Evolutionary conservation across 2,797 vertebrate genomes (phyloP).

Genomic region (Tachyglossus aculeatus): DNA sequence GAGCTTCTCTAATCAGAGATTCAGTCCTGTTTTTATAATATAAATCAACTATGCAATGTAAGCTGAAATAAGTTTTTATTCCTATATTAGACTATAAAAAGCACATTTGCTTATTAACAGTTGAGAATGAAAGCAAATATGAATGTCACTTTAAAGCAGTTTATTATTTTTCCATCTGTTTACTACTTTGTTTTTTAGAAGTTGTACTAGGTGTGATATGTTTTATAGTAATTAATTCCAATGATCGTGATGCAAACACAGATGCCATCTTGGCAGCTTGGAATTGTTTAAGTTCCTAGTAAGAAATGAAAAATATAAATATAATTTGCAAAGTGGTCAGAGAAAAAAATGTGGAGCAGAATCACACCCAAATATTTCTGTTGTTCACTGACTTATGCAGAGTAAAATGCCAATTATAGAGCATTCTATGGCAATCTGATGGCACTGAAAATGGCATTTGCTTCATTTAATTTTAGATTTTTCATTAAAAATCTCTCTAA

Average conservation of each 20-base stretch:
- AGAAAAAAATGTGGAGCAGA: not conserved
- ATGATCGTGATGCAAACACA: conserved; percentile 49
- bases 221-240: conserved; percentile 70
- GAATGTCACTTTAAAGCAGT: conserved; percentile 65
- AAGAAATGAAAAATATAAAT: conserved; percentile 20
- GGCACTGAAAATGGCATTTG: no score
- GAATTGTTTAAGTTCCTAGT: conserved; percentile 54
- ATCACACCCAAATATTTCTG: no score
- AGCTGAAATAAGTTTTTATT: conserved; percentile 40
- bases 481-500: no score
- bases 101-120: conserved; percentile 49
- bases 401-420: no score
- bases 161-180: conserved; percentile 71
- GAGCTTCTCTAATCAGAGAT: conserved; percentile 30
- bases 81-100: conserved; percentile 45
- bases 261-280: conserved; percentile 58
- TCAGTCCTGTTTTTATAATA: conserved; percentile 33
- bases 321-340: conserved; percentile 21
- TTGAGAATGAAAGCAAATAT: conserved; percentile 54
- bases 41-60: not conserved
- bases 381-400: no score
- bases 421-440: no score
- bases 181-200: conserved; percentile 59
- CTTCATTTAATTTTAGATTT: no score
- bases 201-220: conserved; percentile 61